These are phyloP conservation scores for Caenorhabditis sulstoni DNA, from an alignment of 2,888 invertebrate species.

Conservation along the genomic window DNA sequence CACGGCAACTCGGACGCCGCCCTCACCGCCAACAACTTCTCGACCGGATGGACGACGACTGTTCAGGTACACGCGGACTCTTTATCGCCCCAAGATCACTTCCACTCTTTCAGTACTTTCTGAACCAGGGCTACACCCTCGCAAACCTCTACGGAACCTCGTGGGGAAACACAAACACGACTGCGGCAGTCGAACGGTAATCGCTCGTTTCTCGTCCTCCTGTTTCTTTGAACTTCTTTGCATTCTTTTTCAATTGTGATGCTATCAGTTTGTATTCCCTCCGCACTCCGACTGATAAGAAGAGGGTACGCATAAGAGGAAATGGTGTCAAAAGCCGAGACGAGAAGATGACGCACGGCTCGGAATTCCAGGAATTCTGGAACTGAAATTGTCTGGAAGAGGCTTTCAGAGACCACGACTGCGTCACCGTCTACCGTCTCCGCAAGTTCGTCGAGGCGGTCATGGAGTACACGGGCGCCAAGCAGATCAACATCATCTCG, in stretches of 20 bases:
- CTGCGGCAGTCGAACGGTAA: conserved; percentile 55
- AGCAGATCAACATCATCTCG: conserved; percentile 65
- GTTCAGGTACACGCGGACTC: conserved; percentile 47
- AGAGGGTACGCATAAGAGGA: not conserved
- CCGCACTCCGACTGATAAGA: conserved; percentile 28
- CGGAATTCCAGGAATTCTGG: conserved; percentile 35
- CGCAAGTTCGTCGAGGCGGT: conserved; percentile 71
- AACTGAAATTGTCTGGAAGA: conserved; percentile 6
- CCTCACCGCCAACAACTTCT: conserved; percentile 64
- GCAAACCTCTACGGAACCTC: conserved; percentile 70
- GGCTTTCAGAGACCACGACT: conserved; percentile 68
- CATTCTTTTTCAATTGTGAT: not conserved
- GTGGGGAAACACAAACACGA: conserved; percentile 67
- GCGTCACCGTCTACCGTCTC: conserved; percentile 61
- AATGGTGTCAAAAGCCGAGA: conserved; percentile 21
- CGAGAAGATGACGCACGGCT: not conserved
- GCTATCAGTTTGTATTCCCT: conserved; percentile 38
- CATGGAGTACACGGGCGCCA: conserved; percentile 69
- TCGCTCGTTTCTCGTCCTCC: not conserved
- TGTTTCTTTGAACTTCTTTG: conserved; percentile 36
- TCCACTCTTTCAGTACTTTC: conserved; percentile 55
- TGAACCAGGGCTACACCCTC: conserved; percentile 60
- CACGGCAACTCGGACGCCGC: conserved; percentile 73
- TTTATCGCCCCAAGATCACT: not conserved
- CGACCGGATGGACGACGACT: conserved; percentile 67